Evolutionary conservation across 2,113 vertebrate species (phyloP), one percentile per base, ranked within the genome.

Genomic region (Aptenodytes forsteri): DNA sequence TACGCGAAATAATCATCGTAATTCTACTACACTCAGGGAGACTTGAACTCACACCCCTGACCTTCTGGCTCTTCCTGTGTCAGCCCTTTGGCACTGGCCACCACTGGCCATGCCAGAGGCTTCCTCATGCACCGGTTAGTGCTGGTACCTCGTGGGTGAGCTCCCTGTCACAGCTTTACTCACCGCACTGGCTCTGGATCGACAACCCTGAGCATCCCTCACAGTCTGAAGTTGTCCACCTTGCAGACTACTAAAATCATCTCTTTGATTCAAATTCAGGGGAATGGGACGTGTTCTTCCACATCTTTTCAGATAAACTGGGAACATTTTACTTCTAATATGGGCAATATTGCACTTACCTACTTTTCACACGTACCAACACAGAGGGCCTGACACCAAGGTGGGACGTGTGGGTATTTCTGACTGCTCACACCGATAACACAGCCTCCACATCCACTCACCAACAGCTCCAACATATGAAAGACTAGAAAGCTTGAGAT

Each of bases 1-100:
- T 5, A 25, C n/a, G 9, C 3, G 11, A 19, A 73, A 42, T 9
- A 75, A 64, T 69, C 55, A 23, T 8, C 7, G 1, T 8, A 38
- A 47, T 62, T 44, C 59, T 70, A 2, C 46, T 32, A 16, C 6
- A 7, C 15, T 15, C 0, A 0, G 21, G 34, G 22, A 80, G 27
- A 46, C 6, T 3, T n/a, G 11, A 58, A 30, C 55, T 40, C 16
- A 32, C 2, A 42, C 42, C 12, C 26, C 84, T 32, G 59, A 70
- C 21, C 38, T 49, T 8, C 54, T 11, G 52, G 52, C 23, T 73
- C 26, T n/a, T 73, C 14, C 25, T 8, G 1, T 20, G 13, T 42
- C 52, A 82, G 27, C 15, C 82, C 46, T 67, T 34, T 7, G n/a
- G 79, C 65, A 58, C 13, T 17, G 38, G 67, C 40, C n/a, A 30